Evolutionary conservation across 1,140 invertebrate genomes (phyloP), one percentile per base, ranked within the genome.

Genomic region (Polypedilum vanderplanki): DNA sequence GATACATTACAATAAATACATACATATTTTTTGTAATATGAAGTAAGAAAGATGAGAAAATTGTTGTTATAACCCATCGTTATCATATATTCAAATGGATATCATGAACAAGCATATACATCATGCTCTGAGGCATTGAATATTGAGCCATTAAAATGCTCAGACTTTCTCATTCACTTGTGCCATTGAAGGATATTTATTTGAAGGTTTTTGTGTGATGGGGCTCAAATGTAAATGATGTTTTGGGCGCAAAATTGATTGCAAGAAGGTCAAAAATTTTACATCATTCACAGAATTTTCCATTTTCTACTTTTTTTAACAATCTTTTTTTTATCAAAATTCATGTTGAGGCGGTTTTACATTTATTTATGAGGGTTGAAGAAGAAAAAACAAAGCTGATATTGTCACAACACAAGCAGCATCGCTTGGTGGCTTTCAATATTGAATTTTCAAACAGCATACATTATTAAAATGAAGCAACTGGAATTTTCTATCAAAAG

Each of bases 371-470:
- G 46, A 33, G 24, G 4, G 15, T 15, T 57, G 12, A 57, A n/a
- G 46, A 57, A n/a, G 46, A 57, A 57, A 46, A 12, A 57, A 12
- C 9, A 46, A 46, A 9, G 41, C 8, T 3, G 15, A 15, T 12
- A n/a, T n/a, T 57, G 46, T 57, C 46, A 15, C 46, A n/a, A 4
- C 10, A 15, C 15, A 12, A 33, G 12, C 10, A 57, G 46, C 46
- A 70, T 70, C n/a, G 17, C 65, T 22, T 70, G 17, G 65, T 33
- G 24, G 24, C 24, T 33, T 5, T 33, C 24, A 70, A 70, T 70
- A 70, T 70, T 70, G 18, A 70, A 70, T 70, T 22, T 70, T 18
- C 17, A 70, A 33, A 33, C 20, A 70, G n/a, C 65, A 70, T 70
- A 22, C 18, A 70, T 70, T 70, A 20, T 70, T 70, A 70, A 70